Evolutionary conservation across 2,888 invertebrate genomes (phyloP), one percentile per base, ranked within the genome.

Genomic region (Electrophaes corylata): DNA sequence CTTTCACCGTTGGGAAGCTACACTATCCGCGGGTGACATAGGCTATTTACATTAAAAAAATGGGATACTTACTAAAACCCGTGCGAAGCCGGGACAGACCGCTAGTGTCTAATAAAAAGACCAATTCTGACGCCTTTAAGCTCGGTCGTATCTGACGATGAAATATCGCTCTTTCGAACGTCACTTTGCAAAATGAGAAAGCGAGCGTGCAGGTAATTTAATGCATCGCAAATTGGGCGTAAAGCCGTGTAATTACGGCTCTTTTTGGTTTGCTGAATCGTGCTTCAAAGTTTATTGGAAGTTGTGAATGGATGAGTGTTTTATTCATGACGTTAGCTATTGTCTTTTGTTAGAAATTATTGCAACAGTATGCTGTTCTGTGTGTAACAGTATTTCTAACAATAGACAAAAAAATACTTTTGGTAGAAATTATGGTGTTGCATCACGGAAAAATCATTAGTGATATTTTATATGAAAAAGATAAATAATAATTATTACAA

Each of bases 211-310:
- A 50, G 6, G 40, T 31, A 50, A 50, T 40, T 56, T 45, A 33
- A 50, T 50, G 56, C 50, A 50, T 35, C 23, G 45, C 45, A 57
- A 50, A 57, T 57, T 57, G 56, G 39, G 23, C 5, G 45, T 50
- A 50, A 57, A 57, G 45, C 40, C 26, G 6, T 45, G 46, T 40
- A 14, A 46, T 57, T 50, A 50, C 18, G 33, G 50, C 33, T 50
- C 50, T n/a, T 50, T 50, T 55, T 19, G 26, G 48, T 29, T 26
- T 49, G 49, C 35, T 31, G 53, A 53, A 12, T 26, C 12, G 14
- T 35, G 37, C 16, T 37, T 12, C 14, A 19, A 48, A 43, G 50
- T 45, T 49, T 45, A 56, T 50, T 50, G 50, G 44, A 26, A 49
- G 35, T 45, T 29, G 39, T 19, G 19, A 53, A 45, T 37, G 33